phyloP scores from a whole-genome alignment of 2,797 vertebrate genomes.

The Thamnophis elegans region DNA sequence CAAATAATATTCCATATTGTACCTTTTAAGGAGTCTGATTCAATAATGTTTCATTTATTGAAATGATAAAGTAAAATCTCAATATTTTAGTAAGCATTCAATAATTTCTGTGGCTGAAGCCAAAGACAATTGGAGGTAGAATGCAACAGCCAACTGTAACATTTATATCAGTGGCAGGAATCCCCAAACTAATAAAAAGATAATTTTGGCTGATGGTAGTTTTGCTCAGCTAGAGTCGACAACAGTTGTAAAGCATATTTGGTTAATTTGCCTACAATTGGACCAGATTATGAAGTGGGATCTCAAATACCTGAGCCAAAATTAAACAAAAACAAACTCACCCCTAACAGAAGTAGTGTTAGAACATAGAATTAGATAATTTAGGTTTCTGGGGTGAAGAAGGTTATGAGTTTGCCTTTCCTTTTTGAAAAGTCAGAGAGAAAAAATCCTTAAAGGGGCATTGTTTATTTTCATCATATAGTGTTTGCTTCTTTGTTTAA shows the following conservation, averaged over 20 bases:
- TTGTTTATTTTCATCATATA: conserved; percentile 20
- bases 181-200: not conserved
- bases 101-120: not conserved
- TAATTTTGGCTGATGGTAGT: not conserved
- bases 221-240: not conserved
- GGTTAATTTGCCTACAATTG: not conserved
- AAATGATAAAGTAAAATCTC: not conserved
- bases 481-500: not conserved
- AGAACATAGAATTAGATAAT: conserved; percentile 22
- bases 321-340: not conserved
- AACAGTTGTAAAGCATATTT: conserved; percentile 10
- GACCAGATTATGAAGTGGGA: conserved; percentile 14
- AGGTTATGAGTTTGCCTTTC: conserved; percentile 27
- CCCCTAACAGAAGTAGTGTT: conserved; percentile 17
- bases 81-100: not conserved
- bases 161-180: not conserved
- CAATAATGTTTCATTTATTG: not conserved
- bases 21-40: not conserved
- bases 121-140: not conserved
- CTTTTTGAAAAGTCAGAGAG: not conserved
- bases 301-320: conserved; percentile 22
- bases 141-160: not conserved
- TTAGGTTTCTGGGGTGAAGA: not conserved
- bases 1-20: not conserved
- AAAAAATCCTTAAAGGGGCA: conserved; percentile 19